Base-by-base conservation (phyloP, 1,140 invertebrate species). In the Diplogasteroides magnus region DNA sequence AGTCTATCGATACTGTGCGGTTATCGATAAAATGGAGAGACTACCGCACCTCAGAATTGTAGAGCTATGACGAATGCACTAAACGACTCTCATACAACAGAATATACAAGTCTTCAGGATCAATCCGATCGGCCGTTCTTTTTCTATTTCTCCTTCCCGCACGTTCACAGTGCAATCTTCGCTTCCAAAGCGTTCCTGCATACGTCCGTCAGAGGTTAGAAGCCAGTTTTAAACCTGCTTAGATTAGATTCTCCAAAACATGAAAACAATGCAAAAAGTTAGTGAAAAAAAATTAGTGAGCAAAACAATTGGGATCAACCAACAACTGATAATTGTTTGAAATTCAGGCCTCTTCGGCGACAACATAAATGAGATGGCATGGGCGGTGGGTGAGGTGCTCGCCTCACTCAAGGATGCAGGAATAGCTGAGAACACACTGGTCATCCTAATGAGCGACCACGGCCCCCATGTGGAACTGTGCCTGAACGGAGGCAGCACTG, bases 101-200 rank as follows among this genome's bases (percentile, higher is more conserved):
- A 14, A 19, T 61, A 61, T n/a, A n/a, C n/a, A n/a, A n/a, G n/a
- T 23, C 25, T 66, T 19, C 29, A 77, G 31, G 64, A 77, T 28
- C 74, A 73, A 63, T 29, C 69, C 28, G 27, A 72, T 14, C 63
- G 61, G 26, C 80, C 80, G 0, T 82, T 82, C 75, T 82, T 83
- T 68, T 83, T 83, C 64, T 83, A 81, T 64, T 82, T 83, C 68
- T 78, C 78, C 15, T 83, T 83, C 56, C 80, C 80, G 2, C 80
- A 82, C 48, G 81, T 83, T 28, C 80, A 82, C 59, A 74, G 68
- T 19, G 69, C 77, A 15, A 80, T 81, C 61, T 82, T 83, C 61
- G 80, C 80, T 19, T 76, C 72, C 60, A 55, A 75, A 64, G 37
- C 64, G 19, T 82, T 82, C 57, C 66, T 60, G 27, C 75, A 76